Conservation (phyloP, 1,140 invertebrate species). For the Neodiprion fabricii region DNA sequence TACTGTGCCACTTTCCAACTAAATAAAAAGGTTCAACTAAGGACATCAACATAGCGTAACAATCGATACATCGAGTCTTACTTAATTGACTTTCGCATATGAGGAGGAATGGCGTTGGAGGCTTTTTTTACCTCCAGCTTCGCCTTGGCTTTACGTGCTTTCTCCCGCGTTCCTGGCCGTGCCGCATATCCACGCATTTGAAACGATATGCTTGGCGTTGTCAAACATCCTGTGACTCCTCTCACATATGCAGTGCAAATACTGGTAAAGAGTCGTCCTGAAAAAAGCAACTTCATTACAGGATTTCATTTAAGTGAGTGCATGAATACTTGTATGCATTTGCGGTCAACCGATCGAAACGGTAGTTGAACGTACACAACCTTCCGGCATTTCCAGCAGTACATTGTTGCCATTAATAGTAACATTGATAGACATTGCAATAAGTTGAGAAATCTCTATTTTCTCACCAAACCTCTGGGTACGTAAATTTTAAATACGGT, state of each 20-base stretch:
- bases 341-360: no score
- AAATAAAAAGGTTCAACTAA: no score
- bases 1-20: no score
- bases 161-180: slow-evolving; percentile 78
- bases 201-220: slow-evolving; percentile 26
- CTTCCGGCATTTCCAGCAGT: no score
- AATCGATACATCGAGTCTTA: background rate
- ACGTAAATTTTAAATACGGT: no score
- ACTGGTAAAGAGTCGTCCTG: slow-evolving; percentile 14
- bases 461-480: background rate
- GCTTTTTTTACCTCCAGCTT: slow-evolving; percentile 75
- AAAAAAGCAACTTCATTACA: background rate
- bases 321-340: no score
- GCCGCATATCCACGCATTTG: slow-evolving; percentile 68
- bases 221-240: background rate
- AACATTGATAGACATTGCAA: background rate
- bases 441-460: background rate
- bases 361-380: no score
- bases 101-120: slow-evolving; percentile 14
- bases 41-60: no score
- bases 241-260: background rate
- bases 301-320: background rate
- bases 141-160: slow-evolving; percentile 72
- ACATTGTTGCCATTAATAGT: no score
- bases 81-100: background rate